Evolutionary conservation across 2,888 invertebrate genomes (phyloP).

Genomic region (Patella ulyssiponensis): DNA sequence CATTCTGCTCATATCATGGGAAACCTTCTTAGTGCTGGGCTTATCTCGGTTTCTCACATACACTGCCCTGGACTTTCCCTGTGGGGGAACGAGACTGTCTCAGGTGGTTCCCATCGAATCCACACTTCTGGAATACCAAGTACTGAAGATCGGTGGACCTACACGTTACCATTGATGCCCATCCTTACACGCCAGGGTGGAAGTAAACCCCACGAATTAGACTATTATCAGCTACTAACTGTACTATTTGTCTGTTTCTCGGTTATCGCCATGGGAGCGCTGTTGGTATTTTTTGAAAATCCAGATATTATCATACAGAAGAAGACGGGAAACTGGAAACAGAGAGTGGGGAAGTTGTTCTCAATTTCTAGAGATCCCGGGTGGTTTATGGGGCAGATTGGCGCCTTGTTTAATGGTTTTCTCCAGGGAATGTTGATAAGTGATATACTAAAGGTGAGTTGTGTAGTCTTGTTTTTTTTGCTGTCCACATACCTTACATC

Average conservation of each 20-base stretch:
- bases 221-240: constrained; percentile 56
- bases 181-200: constrained; percentile 35
- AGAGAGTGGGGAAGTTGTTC: constrained; percentile 49
- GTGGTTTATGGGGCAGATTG: constrained; percentile 48
- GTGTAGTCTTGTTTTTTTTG: too few species aligned
- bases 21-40: constrained; percentile 56
- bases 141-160: constrained; percentile 32
- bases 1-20: constrained; percentile 64
- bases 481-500: too few species aligned
- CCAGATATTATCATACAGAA: constrained; percentile 61
- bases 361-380: constrained; percentile 50
- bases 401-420: constrained; percentile 61
- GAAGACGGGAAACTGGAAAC: constrained; percentile 45
- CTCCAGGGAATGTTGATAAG: constrained; percentile 61
- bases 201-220: constrained; percentile 36
- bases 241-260: constrained; percentile 58
- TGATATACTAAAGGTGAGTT: constrained; percentile 59
- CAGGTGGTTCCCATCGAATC: not conserved
- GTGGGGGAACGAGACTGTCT: not conserved
- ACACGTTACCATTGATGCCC: constrained; percentile 43
- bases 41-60: constrained; percentile 49
- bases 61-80: constrained; percentile 34
- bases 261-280: constrained; percentile 55
- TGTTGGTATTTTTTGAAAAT: constrained; percentile 60
- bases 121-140: not conserved